These are phyloP conservation scores for Exephanes ischioxanthus DNA, from an alignment of 2,888 invertebrate species.

Conservation along the genomic window DNA sequence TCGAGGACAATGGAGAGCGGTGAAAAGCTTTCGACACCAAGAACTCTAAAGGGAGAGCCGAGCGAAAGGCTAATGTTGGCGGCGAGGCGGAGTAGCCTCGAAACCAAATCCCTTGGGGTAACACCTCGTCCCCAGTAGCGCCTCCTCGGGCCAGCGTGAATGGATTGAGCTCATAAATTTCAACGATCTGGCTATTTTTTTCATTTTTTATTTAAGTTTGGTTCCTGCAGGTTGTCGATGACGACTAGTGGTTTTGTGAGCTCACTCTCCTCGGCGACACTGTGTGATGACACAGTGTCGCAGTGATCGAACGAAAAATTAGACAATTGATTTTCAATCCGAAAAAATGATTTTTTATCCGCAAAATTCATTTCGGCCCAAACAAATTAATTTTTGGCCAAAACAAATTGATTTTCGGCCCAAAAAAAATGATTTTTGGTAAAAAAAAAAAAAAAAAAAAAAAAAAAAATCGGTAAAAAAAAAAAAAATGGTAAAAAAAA, in stretches of 20 bases:
- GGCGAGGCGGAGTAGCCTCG: slow-evolving; percentile 16
- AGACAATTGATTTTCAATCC: too few species aligned
- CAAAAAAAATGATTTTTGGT: too few species aligned
- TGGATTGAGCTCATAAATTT: slow-evolving; percentile 63
- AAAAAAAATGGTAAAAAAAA: too few species aligned
- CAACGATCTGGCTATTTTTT: slow-evolving; percentile 60
- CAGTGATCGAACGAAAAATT: background rate
- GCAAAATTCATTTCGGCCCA: too few species aligned
- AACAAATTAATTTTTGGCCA: too few species aligned
- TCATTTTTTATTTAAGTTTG: background rate
- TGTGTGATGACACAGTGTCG: too few species aligned
- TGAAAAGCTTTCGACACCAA: slow-evolving; percentile 41
- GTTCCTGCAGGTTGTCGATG: slow-evolving; percentile 3
- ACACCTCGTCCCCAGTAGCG: background rate
- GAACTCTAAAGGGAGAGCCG: slow-evolving; percentile 26
- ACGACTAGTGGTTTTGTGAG: slow-evolving; percentile 23
- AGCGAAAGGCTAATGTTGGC: slow-evolving; percentile 39
- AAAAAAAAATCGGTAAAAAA: too few species aligned
- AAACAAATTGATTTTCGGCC: too few species aligned
- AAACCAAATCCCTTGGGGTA: slow-evolving; percentile 66
- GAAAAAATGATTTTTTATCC: too few species aligned
- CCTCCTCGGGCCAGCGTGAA: slow-evolving; percentile 42
- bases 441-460: too few species aligned
- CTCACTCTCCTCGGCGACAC: slow-evolving; percentile 20
- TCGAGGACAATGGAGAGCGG: background rate